Conservation (phyloP, 2,797 vertebrate species). For the Enoplosus armatus region DNA sequence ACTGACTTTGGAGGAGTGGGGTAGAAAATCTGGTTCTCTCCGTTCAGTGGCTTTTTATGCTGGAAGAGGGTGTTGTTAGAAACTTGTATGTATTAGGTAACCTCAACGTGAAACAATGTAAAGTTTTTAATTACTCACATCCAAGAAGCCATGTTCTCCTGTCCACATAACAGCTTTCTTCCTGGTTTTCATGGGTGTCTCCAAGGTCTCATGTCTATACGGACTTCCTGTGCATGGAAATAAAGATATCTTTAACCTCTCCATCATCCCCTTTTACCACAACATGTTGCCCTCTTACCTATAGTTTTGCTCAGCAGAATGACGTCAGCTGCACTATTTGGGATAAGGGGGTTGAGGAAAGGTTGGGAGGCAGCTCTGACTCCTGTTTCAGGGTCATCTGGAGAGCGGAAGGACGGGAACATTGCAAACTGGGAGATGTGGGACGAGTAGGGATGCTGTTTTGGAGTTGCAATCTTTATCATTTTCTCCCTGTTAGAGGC, state of each 20-base stretch:
- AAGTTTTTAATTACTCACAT: conserved; percentile 76
- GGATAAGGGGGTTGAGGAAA: conserved; percentile 73
- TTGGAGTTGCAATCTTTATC: conserved; percentile 70
- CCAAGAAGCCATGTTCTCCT: conserved; percentile 78
- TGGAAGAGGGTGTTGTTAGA: conserved; percentile 49
- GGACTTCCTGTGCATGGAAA: conserved; percentile 80
- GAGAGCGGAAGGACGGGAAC: conserved; percentile 83
- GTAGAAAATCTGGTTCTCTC: conserved; percentile 78
- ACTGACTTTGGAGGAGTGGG: conserved; percentile 80
- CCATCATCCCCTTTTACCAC: not conserved
- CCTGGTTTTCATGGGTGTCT: conserved; percentile 69
- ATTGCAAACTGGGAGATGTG: conserved; percentile 84
- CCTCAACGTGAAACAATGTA: not conserved
- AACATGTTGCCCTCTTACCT: conserved; percentile 69
- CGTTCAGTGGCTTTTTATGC: conserved; percentile 77
- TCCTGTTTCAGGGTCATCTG: conserved; percentile 71
- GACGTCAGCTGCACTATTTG: conserved; percentile 71
- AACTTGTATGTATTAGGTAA: not conserved
- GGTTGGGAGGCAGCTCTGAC: conserved; percentile 63
- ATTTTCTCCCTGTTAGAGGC: conserved; percentile 75
- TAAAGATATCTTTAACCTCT: not conserved
- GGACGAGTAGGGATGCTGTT: conserved; percentile 87
- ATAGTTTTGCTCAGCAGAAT: conserved; percentile 83
- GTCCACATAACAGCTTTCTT: conserved; percentile 78
- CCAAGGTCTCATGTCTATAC: conserved; percentile 84